Conservation (phyloP, 1,140 invertebrate species). For the Mesaphorura yosii region DNA sequence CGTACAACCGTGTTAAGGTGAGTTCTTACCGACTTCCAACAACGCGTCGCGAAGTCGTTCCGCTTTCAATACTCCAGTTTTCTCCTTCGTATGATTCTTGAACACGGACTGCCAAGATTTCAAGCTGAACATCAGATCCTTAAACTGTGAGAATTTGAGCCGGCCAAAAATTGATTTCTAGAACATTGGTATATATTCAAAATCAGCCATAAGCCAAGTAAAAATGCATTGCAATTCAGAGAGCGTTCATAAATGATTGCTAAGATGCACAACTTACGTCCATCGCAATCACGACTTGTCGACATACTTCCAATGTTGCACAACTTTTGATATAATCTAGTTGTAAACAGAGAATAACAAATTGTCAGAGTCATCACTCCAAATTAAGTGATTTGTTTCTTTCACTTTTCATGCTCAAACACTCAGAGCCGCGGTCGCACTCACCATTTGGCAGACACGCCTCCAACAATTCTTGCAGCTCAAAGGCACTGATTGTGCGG, state of each 20-base stretch:
- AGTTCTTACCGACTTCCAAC: constrained; percentile 56
- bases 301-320: constrained; percentile 79
- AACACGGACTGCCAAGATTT: constrained; percentile 85
- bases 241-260: no score
- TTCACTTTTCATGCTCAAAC: background rate
- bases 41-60: constrained; percentile 73
- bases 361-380: background rate
- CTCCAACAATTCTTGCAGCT: constrained; percentile 79
- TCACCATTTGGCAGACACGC: constrained; percentile 78
- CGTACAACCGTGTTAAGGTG: background rate
- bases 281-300: constrained; percentile 75
- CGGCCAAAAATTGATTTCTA: constrained; percentile 44
- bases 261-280: no score
- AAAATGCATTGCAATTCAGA: constrained; percentile 30
- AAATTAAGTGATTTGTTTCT: constrained; percentile 3
- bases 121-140: constrained; percentile 81
- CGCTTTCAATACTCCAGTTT: constrained; percentile 75
- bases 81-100: constrained; percentile 79
- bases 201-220: constrained; percentile 2
- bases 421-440: no score
- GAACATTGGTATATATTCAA: background rate
- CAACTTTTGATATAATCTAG: constrained; percentile 85
- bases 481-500: constrained; percentile 77
- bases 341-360: constrained; percentile 30
- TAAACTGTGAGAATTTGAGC: constrained; percentile 74